These are phyloP conservation scores for Paedocypris micromegethes DNA, from an alignment of 2,797 vertebrate genomes.

Conservation along the genomic window DNA sequence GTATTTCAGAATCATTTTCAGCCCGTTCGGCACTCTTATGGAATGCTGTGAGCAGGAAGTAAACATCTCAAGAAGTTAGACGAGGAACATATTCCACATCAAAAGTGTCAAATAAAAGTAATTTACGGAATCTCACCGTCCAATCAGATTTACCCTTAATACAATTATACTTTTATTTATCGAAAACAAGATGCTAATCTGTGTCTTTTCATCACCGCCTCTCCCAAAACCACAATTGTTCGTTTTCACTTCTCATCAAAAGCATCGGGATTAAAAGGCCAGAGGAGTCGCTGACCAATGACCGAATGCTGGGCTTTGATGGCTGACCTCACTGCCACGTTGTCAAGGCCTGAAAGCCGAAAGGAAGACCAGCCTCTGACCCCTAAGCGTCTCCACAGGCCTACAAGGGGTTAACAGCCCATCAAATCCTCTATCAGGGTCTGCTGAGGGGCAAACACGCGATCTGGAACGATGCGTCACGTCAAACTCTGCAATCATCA, in stretches of 20 bases:
- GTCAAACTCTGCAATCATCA: slow-evolving; percentile 45
- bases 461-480: slow-evolving; percentile 31
- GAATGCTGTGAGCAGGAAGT: too few relatives aligned
- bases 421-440: slow-evolving; percentile 57
- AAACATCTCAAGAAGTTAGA: too few relatives aligned
- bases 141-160: not conserved
- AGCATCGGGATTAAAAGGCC: slow-evolving; percentile 57
- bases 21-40: too few relatives aligned
- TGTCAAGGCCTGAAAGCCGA: slow-evolving; percentile 50
- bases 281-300: slow-evolving; percentile 56
- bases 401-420: slow-evolving; percentile 58
- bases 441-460: slow-evolving; percentile 45
- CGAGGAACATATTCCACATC: too few relatives aligned
- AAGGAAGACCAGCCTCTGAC: slow-evolving; percentile 54
- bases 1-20: too few relatives aligned
- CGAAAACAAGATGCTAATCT: slow-evolving; percentile 28
- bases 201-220: slow-evolving; percentile 56
- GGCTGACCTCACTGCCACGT: slow-evolving; percentile 59
- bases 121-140: slow-evolving; percentile 3
- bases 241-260: slow-evolving; percentile 50
- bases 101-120: too few relatives aligned
- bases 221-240: slow-evolving; percentile 34
- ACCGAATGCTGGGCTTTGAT: slow-evolving; percentile 68
- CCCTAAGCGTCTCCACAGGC: slow-evolving; percentile 56
- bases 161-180: not conserved